Evolutionary conservation across 2,888 invertebrate genomes (phyloP).

Genomic region (Escarpia spicata): DNA sequence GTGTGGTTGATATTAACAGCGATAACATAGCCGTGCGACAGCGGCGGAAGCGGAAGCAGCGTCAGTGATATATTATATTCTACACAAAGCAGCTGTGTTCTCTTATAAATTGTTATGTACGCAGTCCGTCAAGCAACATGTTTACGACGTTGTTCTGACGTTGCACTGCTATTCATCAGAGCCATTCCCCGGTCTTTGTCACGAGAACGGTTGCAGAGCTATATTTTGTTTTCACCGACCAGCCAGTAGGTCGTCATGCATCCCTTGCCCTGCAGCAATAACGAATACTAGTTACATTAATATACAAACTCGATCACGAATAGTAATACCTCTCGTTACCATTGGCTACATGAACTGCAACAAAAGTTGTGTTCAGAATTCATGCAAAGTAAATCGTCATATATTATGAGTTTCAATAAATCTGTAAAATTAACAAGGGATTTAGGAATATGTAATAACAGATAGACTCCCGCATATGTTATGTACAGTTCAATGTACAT

Average conservation of each 20-base stretch:
- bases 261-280: background rate
- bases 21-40: no score
- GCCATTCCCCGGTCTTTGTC: background rate
- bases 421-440: no score
- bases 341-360: no score
- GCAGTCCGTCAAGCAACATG: background rate
- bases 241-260: background rate
- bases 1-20: no score
- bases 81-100: background rate
- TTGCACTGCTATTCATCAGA: no score
- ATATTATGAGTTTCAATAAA: no score
- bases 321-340: no score
- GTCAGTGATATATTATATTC: background rate
- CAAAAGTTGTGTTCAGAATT: no score
- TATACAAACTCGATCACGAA: background rate
- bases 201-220: background rate
- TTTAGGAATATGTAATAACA: no score
- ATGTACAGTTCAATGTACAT: no score
- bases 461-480: no score
- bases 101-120: background rate
- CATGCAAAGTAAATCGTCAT: no score
- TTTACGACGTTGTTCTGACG: background rate
- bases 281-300: background rate
- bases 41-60: background rate
- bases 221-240: background rate